Conservation (phyloP, 2,888 invertebrate genomes). For the Abrostola tripartita region DNA sequence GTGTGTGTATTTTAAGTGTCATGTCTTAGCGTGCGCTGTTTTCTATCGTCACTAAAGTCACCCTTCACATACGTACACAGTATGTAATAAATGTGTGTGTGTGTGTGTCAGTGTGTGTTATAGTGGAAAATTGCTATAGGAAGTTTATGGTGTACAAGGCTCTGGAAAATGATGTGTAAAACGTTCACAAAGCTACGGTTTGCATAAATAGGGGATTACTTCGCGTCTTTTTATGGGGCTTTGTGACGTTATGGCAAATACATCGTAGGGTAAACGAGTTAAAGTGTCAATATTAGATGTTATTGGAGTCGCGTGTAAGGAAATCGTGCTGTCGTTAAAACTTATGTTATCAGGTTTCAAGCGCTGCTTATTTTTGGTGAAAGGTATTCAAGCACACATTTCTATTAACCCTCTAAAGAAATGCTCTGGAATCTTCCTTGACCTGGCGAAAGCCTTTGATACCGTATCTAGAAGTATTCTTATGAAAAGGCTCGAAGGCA, state of each 20-base stretch:
- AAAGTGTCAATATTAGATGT: background rate
- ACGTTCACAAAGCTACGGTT: constrained; percentile 49
- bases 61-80: constrained; percentile 9
- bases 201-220: constrained; percentile 49
- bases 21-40: background rate
- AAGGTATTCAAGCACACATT: no score
- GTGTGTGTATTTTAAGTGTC: background rate
- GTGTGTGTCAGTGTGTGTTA: constrained; percentile 24
- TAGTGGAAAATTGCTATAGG: constrained; percentile 60
- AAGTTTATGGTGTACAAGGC: constrained; percentile 52
- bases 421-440: no score
- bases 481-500: no score
- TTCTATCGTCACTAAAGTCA: constrained; percentile 13
- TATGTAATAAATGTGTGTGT: constrained; percentile 5
- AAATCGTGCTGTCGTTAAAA: background rate
- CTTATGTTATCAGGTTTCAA: background rate
- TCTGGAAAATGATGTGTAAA: constrained; percentile 58
- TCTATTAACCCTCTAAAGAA: no score
- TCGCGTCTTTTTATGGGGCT: constrained; percentile 4
- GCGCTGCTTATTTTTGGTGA: no score
- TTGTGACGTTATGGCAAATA: constrained; percentile 8
- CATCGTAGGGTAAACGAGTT: background rate
- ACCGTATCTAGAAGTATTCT: no score
- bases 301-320: background rate
- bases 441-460: no score